These are phyloP conservation scores for Clunio marinus DNA, from an alignment of 2,888 invertebrate species.

Conservation along the genomic window DNA sequence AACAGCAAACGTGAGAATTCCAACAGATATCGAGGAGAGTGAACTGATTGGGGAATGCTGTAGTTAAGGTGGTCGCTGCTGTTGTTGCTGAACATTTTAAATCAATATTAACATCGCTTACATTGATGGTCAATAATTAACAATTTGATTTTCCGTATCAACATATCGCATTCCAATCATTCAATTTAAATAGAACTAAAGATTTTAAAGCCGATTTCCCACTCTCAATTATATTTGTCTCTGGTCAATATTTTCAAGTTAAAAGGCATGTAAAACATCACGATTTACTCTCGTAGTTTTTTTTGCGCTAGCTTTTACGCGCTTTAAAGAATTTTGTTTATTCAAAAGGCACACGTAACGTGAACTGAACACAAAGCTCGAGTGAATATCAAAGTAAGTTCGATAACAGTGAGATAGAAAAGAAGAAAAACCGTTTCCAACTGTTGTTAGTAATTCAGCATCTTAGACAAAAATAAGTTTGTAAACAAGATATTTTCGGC, in stretches of 20 bases:
- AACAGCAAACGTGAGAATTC: neutral
- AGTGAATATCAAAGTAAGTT: neutral
- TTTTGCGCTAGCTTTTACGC: too few species aligned
- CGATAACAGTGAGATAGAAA: too few species aligned
- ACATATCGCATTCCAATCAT: neutral
- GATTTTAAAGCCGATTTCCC: too few species aligned
- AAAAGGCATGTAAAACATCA: neutral
- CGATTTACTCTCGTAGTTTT: too few species aligned
- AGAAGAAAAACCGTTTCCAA: too few species aligned
- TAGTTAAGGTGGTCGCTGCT: too few species aligned
- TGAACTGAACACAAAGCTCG: neutral
- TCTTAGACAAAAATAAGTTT: neutral
- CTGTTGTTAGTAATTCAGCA: too few species aligned
- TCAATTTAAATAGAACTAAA: neutral
- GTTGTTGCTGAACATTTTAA: too few species aligned
- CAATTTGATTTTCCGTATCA: slow-evolving; percentile 2
- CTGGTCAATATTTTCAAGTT: neutral
- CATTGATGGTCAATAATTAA: neutral
- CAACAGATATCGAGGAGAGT: neutral
- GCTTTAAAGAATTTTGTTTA: neutral
- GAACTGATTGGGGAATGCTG: neutral
- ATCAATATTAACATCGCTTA: neutral
- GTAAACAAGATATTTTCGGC: neutral
- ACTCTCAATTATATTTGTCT: neutral
- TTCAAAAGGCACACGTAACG: too few species aligned